Evolutionary conservation across 2,888 invertebrate genomes (phyloP), one percentile per base, ranked within the genome.

Genomic region (Mantis religiosa): DNA sequence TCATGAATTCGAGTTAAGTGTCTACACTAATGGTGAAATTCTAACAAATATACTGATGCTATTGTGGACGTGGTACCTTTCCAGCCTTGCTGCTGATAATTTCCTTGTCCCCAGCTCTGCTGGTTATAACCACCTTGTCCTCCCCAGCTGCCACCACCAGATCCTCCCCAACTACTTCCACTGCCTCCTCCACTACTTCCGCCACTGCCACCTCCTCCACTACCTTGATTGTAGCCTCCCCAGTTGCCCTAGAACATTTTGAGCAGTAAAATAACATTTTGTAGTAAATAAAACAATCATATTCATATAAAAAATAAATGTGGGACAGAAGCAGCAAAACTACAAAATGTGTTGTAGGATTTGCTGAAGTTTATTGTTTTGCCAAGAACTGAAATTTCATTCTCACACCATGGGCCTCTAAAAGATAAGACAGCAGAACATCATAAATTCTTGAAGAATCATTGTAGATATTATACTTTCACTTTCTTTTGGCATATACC

Each of bases 201-300:
- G 27, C 89, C 83, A 47, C 88, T 84, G 28, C 89, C 87, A 54
- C 89, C 47, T 27, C 88, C 88, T 12, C 89, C 90, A 20, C 89
- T 87, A 14, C 90, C 88, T 34, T 90, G 89, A 82, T 89, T 89
- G 85, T 90, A 90, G 34, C 90, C 85, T 28, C 88, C 89, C 89
- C 90, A 85, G 87, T 89, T 89, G 27, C 90, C 89, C 90, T 90
- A 83, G 12, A 83, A 85, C 25, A 84, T 4, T 2, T 0, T 83
- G 2, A 34, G 27, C 27, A 82, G n/a, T n/a, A 83, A n/a, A 87
- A 41, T 6, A 6, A 87, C 15, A 34, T 34, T 0, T 41, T 41
- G 25, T 28, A 15, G 8, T 28, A 84, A 30, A n/a, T 25, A 84
- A 34, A 28, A 28, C 25, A 84, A 28, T 34, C 20, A 84, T 28